These are phyloP conservation scores for Terrapene triunguis DNA, from an alignment of 2,113 vertebrate species.

Conservation along the genomic window DNA sequence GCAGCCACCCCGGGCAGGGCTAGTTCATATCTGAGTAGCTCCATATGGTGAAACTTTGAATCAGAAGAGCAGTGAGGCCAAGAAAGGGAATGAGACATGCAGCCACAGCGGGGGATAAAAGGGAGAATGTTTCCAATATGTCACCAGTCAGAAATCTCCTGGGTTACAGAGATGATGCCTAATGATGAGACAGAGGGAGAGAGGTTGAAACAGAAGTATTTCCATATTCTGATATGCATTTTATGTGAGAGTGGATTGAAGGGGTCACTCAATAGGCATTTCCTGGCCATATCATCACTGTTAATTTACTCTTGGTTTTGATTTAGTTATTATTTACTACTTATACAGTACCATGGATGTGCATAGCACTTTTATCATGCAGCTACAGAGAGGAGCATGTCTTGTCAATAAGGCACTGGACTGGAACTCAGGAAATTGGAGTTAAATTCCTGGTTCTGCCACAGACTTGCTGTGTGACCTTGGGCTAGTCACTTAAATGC, in stretches of 20 bases:
- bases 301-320: conserved; percentile 18
- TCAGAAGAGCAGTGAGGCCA: conserved; percentile 31
- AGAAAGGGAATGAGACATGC: conserved; percentile 43
- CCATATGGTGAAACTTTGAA: conserved; percentile 40
- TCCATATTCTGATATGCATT: neutral
- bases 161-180: neutral
- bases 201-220: neutral
- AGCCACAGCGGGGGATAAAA: conserved; percentile 40
- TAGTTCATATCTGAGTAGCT: conserved; percentile 18
- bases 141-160: conserved; percentile 16
- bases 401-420: neutral
- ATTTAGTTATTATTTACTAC: conserved; percentile 24
- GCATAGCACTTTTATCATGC: neutral
- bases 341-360: neutral
- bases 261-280: conserved; percentile 25
- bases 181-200: conserved; percentile 8
- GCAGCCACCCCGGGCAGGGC: neutral
- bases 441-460: neutral
- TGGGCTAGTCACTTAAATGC: neutral
- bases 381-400: neutral
- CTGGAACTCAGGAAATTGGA: neutral
- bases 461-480: rapidly evolving
- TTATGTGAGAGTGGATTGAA: neutral
- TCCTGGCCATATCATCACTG: conserved; percentile 33
- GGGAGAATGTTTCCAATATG: neutral